A percentile compares a stretch with the other conserved stretches of the same genome.
Conservation (phyloP, 1,140 invertebrate genomes). For the Dolichoris vasculosae region DNA sequence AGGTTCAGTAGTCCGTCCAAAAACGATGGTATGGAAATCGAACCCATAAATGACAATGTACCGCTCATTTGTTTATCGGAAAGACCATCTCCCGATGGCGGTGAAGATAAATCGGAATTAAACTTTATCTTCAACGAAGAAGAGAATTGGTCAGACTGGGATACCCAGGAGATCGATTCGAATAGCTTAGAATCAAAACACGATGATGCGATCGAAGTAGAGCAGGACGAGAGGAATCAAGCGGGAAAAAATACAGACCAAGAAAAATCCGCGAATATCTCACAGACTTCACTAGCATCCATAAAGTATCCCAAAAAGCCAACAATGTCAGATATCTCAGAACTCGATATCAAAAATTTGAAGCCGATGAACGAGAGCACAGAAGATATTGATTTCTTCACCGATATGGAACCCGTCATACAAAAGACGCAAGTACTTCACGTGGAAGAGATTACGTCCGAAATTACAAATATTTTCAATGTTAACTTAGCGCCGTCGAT, state of each 20-base stretch:
- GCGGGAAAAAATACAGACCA: background rate
- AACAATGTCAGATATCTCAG: constrained; percentile 79
- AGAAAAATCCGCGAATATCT: background rate
- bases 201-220: background rate
- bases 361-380: constrained; percentile 70
- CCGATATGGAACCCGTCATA: constrained; percentile 89
- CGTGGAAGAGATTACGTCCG: constrained; percentile 53
- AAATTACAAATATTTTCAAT: background rate
- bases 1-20: constrained; percentile 28
- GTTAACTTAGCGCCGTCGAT: background rate
- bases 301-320: constrained; percentile 66
- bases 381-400: constrained; percentile 82
- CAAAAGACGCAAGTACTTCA: constrained; percentile 77
- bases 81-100: constrained; percentile 86
- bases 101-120: constrained; percentile 81
- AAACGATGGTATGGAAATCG: background rate
- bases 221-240: background rate
- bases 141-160: constrained; percentile 86
- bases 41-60: background rate
- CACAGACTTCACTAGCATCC: background rate
- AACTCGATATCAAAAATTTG: constrained; percentile 84
- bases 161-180: constrained; percentile 73
- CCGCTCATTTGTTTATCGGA: constrained; percentile 75
- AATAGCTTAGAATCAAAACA: background rate
- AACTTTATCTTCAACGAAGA: constrained; percentile 70